phyloP scores from a whole-genome alignment of 2,888 invertebrate genomes.

The Galeopsomyia nigrocyanea region DNA sequence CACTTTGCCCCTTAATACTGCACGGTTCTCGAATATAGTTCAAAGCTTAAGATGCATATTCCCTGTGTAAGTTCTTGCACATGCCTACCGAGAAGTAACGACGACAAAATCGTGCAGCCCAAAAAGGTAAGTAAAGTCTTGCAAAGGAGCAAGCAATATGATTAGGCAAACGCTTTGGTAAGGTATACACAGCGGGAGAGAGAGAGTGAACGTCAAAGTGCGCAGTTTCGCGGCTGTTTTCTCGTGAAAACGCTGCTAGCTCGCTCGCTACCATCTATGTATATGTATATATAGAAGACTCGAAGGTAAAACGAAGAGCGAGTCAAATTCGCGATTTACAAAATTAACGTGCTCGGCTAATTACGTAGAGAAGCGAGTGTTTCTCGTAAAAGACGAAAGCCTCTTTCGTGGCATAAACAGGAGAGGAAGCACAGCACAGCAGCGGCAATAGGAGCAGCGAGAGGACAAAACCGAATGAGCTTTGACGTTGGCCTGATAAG shows the following conservation, averaged over 20 bases:
- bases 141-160: conserved; percentile 11
- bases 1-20: too few relatives aligned
- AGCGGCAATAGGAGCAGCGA: conserved; percentile 10
- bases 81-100: too few relatives aligned
- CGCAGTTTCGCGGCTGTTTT: conserved; percentile 43
- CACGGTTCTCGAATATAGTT: too few relatives aligned
- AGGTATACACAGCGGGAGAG: conserved; percentile 21
- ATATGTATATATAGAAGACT: too few relatives aligned
- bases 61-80: too few relatives aligned
- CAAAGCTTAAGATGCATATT: too few relatives aligned
- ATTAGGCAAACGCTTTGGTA: conserved; percentile 25
- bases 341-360: conserved; percentile 44
- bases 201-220: conserved; percentile 31
- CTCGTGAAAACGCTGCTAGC: conserved; percentile 16
- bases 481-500: conserved; percentile 32
- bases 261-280: background rate
- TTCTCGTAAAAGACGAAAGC: background rate
- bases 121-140: background rate
- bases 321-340: conserved; percentile 27
- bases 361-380: conserved; percentile 25
- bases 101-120: too few relatives aligned
- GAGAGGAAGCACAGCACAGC: conserved; percentile 8
- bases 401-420: conserved; percentile 6
- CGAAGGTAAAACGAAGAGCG: background rate
- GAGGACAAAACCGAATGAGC: conserved; percentile 39